These are phyloP conservation scores for Acrossocheilus fasciatus DNA, from an alignment of 2,797 vertebrate genomes.

Conservation along the genomic window DNA sequence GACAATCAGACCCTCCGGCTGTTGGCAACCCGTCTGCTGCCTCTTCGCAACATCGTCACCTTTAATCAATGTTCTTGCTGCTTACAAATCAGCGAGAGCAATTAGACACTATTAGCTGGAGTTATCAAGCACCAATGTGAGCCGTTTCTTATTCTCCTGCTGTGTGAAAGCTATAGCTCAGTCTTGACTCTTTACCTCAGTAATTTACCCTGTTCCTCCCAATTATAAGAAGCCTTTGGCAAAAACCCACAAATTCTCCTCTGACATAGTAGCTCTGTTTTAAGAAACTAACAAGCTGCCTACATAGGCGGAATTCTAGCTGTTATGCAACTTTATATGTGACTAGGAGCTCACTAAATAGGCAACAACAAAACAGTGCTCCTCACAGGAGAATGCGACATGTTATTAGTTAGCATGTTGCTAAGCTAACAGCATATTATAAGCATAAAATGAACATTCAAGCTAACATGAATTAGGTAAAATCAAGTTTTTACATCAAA, in stretches of 20 bases:
- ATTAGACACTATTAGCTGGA: constrained; percentile 72
- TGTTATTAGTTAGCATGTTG: constrained; percentile 13
- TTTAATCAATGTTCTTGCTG: constrained; percentile 56
- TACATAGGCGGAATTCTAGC: not conserved
- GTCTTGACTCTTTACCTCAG: constrained; percentile 33
- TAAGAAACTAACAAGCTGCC: not conserved
- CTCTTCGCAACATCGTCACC: constrained; percentile 5
- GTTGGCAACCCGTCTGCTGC: constrained; percentile 7
- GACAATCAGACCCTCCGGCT: constrained; percentile 7
- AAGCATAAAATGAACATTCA: constrained; percentile 1
- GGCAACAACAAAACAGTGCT: not conserved
- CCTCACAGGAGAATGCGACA: too few relatives aligned
- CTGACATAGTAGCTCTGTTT: not conserved
- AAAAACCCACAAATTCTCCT: constrained; percentile 3
- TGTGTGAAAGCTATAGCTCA: constrained; percentile 18
- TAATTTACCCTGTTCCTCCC: constrained; percentile 21
- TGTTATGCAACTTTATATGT: not conserved
- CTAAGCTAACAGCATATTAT: not conserved
- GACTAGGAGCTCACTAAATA: not conserved
- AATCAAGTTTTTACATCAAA: not conserved
- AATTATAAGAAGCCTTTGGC: constrained; percentile 27
- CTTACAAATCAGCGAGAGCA: constrained; percentile 71
- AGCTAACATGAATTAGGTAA: not conserved
- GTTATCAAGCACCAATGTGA: constrained; percentile 57
- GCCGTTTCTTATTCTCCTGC: not conserved